A percentile compares a stretch with the other conserved stretches of the same genome.
Conservation (phyloP, 1,140 invertebrate species). For the Tribolium castaneum region DNA sequence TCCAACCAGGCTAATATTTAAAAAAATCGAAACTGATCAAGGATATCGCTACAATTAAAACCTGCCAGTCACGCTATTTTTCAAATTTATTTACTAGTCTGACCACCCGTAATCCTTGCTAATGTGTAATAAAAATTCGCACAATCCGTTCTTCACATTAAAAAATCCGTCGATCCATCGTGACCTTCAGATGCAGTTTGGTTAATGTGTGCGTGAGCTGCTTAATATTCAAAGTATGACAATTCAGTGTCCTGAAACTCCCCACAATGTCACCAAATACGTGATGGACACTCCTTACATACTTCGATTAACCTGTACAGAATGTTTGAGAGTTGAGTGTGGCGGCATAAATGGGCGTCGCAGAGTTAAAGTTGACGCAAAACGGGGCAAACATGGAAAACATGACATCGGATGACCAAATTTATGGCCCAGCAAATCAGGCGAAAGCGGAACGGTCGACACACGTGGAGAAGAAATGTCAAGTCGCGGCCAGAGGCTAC, state of each 20-base stretch:
- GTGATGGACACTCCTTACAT: constrained; percentile 63
- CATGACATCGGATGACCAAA: background rate
- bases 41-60: background rate
- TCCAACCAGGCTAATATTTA: background rate
- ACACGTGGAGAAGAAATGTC: background rate
- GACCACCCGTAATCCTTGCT: background rate
- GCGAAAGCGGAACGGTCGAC: background rate
- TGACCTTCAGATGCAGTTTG: constrained; percentile 59
- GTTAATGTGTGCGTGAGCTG: constrained; percentile 54
- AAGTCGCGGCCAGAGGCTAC: too few species aligned
- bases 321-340: constrained; percentile 43
- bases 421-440: background rate
- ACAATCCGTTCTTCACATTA: background rate
- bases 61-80: background rate
- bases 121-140: background rate
- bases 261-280: constrained; percentile 63
- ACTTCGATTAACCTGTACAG: constrained; percentile 56
- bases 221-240: constrained; percentile 57
- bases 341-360: background rate
- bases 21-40: background rate
- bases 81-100: background rate
- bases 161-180: constrained; percentile 16
- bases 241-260: constrained; percentile 58
- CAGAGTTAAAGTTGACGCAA: constrained; percentile 3
- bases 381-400: background rate